A percentile compares a stretch with the other conserved stretches of the same genome.
Conservation (phyloP, 2,888 invertebrate species). For the Margaritifera margaritifera region DNA sequence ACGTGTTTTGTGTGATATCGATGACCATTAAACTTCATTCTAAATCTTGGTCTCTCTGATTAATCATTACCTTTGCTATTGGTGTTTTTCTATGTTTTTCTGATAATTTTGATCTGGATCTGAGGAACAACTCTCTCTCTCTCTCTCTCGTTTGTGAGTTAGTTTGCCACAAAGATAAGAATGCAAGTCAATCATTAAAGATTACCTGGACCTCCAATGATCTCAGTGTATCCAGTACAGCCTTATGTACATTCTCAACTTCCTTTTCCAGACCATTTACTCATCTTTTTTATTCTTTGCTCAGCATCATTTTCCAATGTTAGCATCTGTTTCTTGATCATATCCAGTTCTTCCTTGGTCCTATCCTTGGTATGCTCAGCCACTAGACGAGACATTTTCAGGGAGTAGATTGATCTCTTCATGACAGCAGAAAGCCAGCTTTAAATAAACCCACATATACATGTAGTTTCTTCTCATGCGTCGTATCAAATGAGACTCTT, state of each 20-base stretch:
- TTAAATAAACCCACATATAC: neutral
- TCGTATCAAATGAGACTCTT: too few species aligned
- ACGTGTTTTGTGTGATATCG: too few species aligned
- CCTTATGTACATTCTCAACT: constrained; percentile 8
- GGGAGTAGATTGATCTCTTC: constrained; percentile 43
- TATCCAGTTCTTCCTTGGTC: constrained; percentile 27
- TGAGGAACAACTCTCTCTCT: too few species aligned
- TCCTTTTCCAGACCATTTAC: constrained; percentile 25
- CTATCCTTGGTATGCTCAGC: constrained; percentile 31
- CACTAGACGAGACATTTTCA: constrained; percentile 42
- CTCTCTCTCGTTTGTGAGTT: too few species aligned
- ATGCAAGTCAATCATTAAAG: too few species aligned
- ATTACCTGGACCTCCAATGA: constrained; percentile 4
- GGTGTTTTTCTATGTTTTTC: too few species aligned
- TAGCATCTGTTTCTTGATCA: constrained; percentile 35
- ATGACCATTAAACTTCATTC: too few species aligned
- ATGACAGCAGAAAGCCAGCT: constrained; percentile 43
- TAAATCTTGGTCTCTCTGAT: too few species aligned
- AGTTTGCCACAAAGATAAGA: too few species aligned
- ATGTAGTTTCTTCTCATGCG: too few species aligned
- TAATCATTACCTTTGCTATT: too few species aligned
- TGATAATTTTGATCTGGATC: too few species aligned
- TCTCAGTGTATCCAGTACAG: constrained; percentile 2
- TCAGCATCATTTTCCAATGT: constrained; percentile 40
- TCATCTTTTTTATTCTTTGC: constrained; percentile 32